Evolutionary conservation across 2,888 invertebrate species (phyloP), one percentile per base, ranked within the genome.

Genomic region (Ephialtes manifestator): DNA sequence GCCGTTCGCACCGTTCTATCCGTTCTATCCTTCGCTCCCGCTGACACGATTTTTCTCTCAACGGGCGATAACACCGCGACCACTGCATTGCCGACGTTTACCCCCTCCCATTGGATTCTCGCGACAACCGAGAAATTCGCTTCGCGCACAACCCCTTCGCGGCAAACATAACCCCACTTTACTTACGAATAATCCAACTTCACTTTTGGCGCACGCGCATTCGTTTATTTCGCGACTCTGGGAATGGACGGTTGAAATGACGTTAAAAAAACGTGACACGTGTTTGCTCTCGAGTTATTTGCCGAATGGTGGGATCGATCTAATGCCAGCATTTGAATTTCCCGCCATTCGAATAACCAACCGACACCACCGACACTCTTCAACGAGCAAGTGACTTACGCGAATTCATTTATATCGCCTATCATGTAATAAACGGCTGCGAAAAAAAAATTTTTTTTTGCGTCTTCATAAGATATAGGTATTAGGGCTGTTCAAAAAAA

Each of bases 61-160:
- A 20, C 4, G 11, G n/a, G 31, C 18, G 60, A 28, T 10, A 31
- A 83, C 68, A 77, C 71, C 67, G 81, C 83, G 86, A 85, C 86
- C 87, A 88, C 88, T 88, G 88, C 88, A 87, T 88, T 88, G 88
- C 87, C 87, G 88, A 88, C 87, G 74, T 63, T 72, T 39, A 11
- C 31, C 67, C 78, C 83, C 58, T 63, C 43, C 84, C 82, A 67
- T 80, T 20, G 71, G 13, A 13, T 7, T 46, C 13, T 13, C 46
- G 13, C 1, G 46, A 11, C 13, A 11, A 46, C 48, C 15, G 48
- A 48, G 48, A 48, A 0, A 48, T n/a, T 48, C 46, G 46, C 46
- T 4, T 4, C 15, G 13, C 46, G 46, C 46, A 15, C 15, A 15
- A 15, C 46, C 46, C 46, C 15, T 46, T 46, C 46, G 43, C 43